Evolutionary conservation across 1,140 invertebrate species (phyloP).

Genomic region (Pogonomyrmex californicus): DNA sequence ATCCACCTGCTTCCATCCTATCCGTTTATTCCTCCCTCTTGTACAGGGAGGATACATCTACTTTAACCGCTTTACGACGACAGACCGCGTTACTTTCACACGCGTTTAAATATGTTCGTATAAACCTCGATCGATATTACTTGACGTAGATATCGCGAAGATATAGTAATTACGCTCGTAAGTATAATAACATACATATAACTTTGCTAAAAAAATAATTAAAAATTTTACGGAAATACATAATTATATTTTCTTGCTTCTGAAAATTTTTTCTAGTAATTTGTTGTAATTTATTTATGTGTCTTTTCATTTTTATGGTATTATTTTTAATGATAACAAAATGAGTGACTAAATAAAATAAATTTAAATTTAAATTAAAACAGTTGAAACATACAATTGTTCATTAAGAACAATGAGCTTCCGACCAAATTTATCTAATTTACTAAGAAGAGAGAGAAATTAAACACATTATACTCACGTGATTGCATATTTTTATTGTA

Average conservation of each 20-base stretch:
- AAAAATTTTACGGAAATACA: neutral
- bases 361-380: too few species aligned
- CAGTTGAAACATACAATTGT: neutral
- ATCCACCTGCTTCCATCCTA: constrained; percentile 61
- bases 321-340: neutral
- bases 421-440: neutral
- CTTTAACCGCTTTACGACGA: constrained; percentile 52
- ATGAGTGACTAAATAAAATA: too few species aligned
- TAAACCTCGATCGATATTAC: constrained; percentile 2
- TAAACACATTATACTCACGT: neutral
- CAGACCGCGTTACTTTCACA: constrained; percentile 23
- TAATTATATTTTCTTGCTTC: neutral
- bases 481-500: neutral
- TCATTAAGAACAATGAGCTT: neutral
- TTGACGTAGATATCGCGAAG: neutral
- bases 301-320: neutral
- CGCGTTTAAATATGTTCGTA: constrained; percentile 14
- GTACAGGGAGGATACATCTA: constrained; percentile 43
- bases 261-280: neutral
- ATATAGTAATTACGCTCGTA: neutral
- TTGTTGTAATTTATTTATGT: neutral
- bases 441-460: neutral
- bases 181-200: neutral
- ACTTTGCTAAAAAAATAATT: neutral
- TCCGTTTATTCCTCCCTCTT: constrained; percentile 36